Base-by-base conservation (phyloP, 2,113 vertebrate genomes). In the Aldabrachelys gigantea region DNA sequence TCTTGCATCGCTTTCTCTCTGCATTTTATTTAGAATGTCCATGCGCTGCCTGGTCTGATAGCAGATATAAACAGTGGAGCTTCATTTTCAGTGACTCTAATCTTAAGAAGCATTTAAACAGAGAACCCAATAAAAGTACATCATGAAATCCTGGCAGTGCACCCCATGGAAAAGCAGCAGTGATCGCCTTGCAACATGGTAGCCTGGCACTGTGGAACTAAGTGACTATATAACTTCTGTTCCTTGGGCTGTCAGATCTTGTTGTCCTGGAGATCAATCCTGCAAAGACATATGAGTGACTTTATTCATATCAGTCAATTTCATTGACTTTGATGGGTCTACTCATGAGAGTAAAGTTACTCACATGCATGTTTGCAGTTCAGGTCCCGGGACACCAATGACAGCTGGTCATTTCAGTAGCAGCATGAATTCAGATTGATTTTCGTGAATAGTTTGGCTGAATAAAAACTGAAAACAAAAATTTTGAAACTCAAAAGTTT, bases 11-110 rank as follows among this genome's bases (percentile, higher is more conserved):
- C 54, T 94, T 97, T 87, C 88, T 94, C 38, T 96, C 79, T 93
- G 41, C 89, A 47, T 92, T 25, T 25, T 47, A 49, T 79, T 49
- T 82, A 93, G 8, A 90, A 96, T 93, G 93, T 95, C 79, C 94
- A 89, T 90, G 94, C 95, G 91, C 87, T 87, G 80, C 72, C 94
- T 96, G 93, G 92, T 96, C 93, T 96, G 47, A 78, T 1, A 86
- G 41, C 80, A 79, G 89, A 88, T 88, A 75, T 87, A 95, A 94
- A 92, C 92, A 95, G 85, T 81, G 80, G 95, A 85, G 84, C 65
- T 12, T 93, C 87, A 90, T 5, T 29, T 80, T 96, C 94, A 94
- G 88, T 96, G 96, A 82, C 62, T 85, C 90, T 97, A 82, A 86
- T 27, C n/a, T 82, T 80, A 41, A 75, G 24, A 81, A 44, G 75